Percentiles rank a stretch among this genome's conserved stretches.
phyloP scores from a whole-genome alignment of 2,888 invertebrate genomes.

The Odontocerum albicorne region DNA sequence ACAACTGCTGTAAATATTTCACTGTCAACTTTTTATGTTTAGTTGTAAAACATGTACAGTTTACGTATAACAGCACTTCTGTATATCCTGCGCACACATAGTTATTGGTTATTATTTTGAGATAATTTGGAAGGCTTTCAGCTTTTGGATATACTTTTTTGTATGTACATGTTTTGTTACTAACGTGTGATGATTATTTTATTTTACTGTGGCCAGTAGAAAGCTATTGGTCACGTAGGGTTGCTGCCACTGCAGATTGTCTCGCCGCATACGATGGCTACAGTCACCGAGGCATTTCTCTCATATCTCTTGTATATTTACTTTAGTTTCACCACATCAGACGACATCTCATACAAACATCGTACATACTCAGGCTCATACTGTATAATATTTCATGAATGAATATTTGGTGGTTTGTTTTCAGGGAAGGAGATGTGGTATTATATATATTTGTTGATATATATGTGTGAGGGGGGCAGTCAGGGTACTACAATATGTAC shows the following conservation, averaged over 20 bases:
- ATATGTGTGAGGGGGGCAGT: conserved; percentile 33
- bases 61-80: conserved; percentile 58
- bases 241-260: conserved; percentile 32
- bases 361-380: conserved; percentile 34
- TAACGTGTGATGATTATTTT: conserved; percentile 51
- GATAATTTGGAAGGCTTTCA: conserved; percentile 56
- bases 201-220: conserved; percentile 45
- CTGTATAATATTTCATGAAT: conserved; percentile 48
- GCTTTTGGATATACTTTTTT: conserved; percentile 52
- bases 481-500: conserved; percentile 36
- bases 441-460: conserved; percentile 33
- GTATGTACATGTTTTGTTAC: conserved; percentile 61
- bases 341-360: conserved; percentile 56
- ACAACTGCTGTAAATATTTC: conserved; percentile 61
- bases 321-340: conserved; percentile 42
- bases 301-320: conserved; percentile 37
- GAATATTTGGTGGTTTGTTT: conserved; percentile 53
- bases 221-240: conserved; percentile 35
- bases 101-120: conserved; percentile 50
- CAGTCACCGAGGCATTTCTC: conserved; percentile 33
- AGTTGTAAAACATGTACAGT: conserved; percentile 64
- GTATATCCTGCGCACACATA: conserved; percentile 59
- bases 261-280: conserved; percentile 27
- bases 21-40: conserved; percentile 57
- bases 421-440: conserved; percentile 50